Base-by-base conservation (phyloP, 2,113 vertebrate genomes). In the Corvus cornix region DNA sequence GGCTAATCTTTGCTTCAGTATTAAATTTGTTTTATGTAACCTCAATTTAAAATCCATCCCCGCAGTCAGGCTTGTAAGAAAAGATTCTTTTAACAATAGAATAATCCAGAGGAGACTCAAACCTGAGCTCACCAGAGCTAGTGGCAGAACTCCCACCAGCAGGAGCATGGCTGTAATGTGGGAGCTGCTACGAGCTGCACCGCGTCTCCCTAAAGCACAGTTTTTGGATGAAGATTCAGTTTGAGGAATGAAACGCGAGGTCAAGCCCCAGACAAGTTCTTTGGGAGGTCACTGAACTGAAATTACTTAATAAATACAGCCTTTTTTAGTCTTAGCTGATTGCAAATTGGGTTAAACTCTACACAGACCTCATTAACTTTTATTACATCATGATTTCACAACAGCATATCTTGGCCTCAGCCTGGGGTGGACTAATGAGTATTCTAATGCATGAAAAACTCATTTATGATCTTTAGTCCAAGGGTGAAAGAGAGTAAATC, bases 321-420 rank as follows among this genome's bases (percentile, higher is more conserved):
- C 56, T 91, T 86, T 86, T 78, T 80, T 31, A 90, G 63, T 67
- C 76, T 86, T 93, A 92, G 85, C 56, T 90, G 83, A 60, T 75
- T 93, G 85, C 64, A 95, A 81, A 93, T 90, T 53, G 90, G 60
- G 85, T 95, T 96, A 94, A 94, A 95, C 56, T 90, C 90, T 86
- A 58, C 16, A 15, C 64, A 80, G 79, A 77, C 72, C 80, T 93
- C 88, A 56, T 78, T 81, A 94, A 78, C 84, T 94, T 89, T 83
- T 94, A 75, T 96, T 95, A 93, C 79, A 86, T 94, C 91, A 93
- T 81, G 95, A 95, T 96, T 97, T 95, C 94, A 92, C 80, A 96
- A 96, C 94, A 86, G 76, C 76, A 2, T 78, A 63, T 84, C 86
- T 96, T 97, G 94, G 93, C 91, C 52, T 60, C 80, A 84, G 93